Evolutionary conservation across 1,140 invertebrate species (phyloP), one percentile per base, ranked within the genome.

Genomic region (Limonius californicus): DNA sequence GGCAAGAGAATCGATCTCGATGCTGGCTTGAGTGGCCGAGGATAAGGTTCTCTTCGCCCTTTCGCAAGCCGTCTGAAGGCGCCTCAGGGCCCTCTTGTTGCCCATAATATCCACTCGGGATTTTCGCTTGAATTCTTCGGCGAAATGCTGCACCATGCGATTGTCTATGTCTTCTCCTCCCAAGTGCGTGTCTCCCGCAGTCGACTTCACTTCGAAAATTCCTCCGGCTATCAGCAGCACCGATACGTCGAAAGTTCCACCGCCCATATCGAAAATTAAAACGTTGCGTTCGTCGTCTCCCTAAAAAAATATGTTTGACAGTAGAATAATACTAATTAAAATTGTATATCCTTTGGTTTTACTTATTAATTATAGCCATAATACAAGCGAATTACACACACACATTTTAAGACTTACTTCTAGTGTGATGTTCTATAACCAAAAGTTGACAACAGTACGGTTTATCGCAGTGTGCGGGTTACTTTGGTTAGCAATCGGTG

Each of bases 1-100:
- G 23, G 73, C 85, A 77, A 92, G 74, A 0, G 87, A 87, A 70
- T 90, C 89, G 45, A 91, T 87, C 72, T 88, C 86, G 56, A 89
- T 80, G 16, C 73, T 79, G 0, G 89, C 87, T 74, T 91, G 85
- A 3, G 86, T 84, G 54, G 82, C 84, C 9, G 84, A 84, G 0
- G 89, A 91, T n/a, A 92, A 73, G n/a, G 88, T 90, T 67, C 89
- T 75, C 78, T 92, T 92, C n/a, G 89, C 88, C 69, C 88, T 73
- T 76, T 92, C 89, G 67, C 86, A 89, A 4, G 89, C 89, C 0
- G 80, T 82, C 62, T 82, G 68, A 18, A 84, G 65, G 35, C 80
- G 68, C 76, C 81, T 61, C 3, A 82, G 57, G 73, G 71, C 78
- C 77, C 74, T 64, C 47, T 73, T 74, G 54, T 76, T 74, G 27